Conservation (phyloP, 2,797 vertebrate species). For the Mus minutoides region DNA sequence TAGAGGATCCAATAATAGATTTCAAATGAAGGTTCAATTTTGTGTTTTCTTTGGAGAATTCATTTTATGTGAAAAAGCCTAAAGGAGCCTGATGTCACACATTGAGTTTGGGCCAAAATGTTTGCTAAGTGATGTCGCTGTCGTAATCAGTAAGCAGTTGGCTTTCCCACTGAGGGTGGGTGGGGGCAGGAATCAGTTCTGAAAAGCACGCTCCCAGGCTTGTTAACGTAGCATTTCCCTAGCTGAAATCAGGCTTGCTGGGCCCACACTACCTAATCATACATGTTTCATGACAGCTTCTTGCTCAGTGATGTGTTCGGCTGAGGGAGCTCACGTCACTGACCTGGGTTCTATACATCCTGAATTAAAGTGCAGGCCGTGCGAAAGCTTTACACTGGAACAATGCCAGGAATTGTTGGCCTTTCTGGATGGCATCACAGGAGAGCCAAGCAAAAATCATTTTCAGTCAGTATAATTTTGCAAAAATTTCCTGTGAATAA, state of each 20-base stretch:
- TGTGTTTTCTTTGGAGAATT: slow-evolving; percentile 84
- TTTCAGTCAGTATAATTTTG: slow-evolving; percentile 63
- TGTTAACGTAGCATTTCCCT: slow-evolving; percentile 68
- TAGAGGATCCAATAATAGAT: slow-evolving; percentile 83
- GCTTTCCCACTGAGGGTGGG: slow-evolving; percentile 66
- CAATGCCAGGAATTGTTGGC: slow-evolving; percentile 70
- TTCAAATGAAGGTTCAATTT: slow-evolving; percentile 83
- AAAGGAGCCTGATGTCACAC: slow-evolving; percentile 87
- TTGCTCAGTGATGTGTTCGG: slow-evolving; percentile 52
- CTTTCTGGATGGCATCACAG: slow-evolving; percentile 68
- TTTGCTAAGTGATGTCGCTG: slow-evolving; percentile 87
- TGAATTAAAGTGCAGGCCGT: slow-evolving; percentile 67
- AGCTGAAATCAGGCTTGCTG: slow-evolving; percentile 42
- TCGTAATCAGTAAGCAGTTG: slow-evolving; percentile 80
- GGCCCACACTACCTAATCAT: slow-evolving; percentile 29
- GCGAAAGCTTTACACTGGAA: slow-evolving; percentile 71
- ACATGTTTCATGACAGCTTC: slow-evolving; percentile 44
- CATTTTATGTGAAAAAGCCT: slow-evolving; percentile 88
- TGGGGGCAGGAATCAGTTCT: slow-evolving; percentile 49
- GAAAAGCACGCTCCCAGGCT: slow-evolving; percentile 61
- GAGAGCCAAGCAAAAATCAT: slow-evolving; percentile 76
- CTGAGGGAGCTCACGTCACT: slow-evolving; percentile 52
- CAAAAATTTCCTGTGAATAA: slow-evolving; percentile 75
- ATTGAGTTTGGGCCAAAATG: slow-evolving; percentile 85
- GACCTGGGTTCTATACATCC: slow-evolving; percentile 72